Conservation (phyloP, 2,888 invertebrate genomes). For the Julus scanicus region DNA sequence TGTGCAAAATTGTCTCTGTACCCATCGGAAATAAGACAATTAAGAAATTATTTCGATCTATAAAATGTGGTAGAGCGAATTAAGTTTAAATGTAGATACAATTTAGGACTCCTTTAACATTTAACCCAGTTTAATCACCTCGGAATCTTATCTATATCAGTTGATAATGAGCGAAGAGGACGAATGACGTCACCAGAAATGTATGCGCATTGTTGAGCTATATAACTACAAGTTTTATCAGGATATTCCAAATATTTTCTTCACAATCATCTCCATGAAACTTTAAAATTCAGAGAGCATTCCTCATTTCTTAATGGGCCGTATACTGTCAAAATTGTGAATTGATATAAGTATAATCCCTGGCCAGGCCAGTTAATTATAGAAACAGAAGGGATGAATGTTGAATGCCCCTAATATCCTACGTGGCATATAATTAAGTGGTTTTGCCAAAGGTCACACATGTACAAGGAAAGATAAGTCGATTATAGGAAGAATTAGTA, state of each 20-base stretch:
- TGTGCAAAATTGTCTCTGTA: too few species aligned
- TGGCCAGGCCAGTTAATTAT: too few species aligned
- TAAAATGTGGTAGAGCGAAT: too few species aligned
- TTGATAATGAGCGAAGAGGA: slow-evolving; percentile 17
- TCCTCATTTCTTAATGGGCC: background rate
- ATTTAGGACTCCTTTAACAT: background rate
- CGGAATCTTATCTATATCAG: background rate
- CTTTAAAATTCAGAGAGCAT: background rate
- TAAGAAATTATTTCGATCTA: background rate
- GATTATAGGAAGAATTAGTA: too few species aligned
- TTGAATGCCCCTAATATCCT: too few species aligned
- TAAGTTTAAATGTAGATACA: background rate
- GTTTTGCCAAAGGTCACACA: too few species aligned
- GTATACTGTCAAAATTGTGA: too few species aligned
- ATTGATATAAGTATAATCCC: too few species aligned
- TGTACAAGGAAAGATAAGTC: too few species aligned
- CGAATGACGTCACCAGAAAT: background rate
- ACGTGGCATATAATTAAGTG: too few species aligned
- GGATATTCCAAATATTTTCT: background rate
- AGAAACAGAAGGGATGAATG: too few species aligned
- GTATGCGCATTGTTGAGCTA: background rate
- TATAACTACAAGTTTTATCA: background rate
- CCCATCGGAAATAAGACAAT: background rate
- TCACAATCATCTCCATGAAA: background rate
- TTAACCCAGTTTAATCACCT: slow-evolving; percentile 5